These are phyloP conservation scores for Leptoteleia sp. DNA, from an alignment of 1,140 invertebrate genomes.

Conservation along the genomic window DNA sequence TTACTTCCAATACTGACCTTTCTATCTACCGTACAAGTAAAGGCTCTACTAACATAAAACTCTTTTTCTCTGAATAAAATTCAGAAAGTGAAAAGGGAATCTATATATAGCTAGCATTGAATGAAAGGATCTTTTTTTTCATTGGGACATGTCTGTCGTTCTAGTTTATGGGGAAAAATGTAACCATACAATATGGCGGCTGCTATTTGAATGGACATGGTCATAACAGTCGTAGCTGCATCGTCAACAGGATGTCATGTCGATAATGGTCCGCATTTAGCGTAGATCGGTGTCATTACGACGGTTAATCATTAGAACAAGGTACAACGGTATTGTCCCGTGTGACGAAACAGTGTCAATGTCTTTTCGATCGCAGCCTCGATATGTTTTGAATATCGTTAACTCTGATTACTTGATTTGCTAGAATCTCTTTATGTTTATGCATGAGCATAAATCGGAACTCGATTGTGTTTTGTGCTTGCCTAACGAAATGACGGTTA, in stretches of 20 bases:
- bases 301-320: conserved; percentile 70
- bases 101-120: conserved; percentile 31
- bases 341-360: conserved; percentile 53
- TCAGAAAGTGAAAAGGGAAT: conserved; percentile 36
- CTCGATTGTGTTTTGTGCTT: conserved; percentile 21
- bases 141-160: conserved; percentile 24
- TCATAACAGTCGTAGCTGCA: conserved; percentile 25
- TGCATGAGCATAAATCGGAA: conserved; percentile 45
- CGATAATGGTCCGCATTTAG: conserved; percentile 69
- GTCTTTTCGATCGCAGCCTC: conserved; percentile 41
- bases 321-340: conserved; percentile 44
- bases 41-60: too few relatives aligned
- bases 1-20: too few relatives aligned
- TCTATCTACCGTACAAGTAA: too few relatives aligned
- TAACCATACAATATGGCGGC: conserved; percentile 27
- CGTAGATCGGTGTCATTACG: conserved; percentile 69
- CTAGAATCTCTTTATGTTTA: conserved; percentile 41
- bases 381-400: conserved; percentile 40
- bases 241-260: conserved; percentile 69
- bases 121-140: conserved; percentile 50
- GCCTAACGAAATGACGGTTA: conserved; percentile 13
- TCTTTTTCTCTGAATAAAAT: too few relatives aligned
- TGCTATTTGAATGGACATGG: conserved; percentile 26
- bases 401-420: conserved; percentile 6
- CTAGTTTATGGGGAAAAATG: conserved; percentile 35